Evolutionary conservation across 53 echinoderm and acorn worm genomes (phyloP).

Genomic region (Echinometra lucunter): DNA sequence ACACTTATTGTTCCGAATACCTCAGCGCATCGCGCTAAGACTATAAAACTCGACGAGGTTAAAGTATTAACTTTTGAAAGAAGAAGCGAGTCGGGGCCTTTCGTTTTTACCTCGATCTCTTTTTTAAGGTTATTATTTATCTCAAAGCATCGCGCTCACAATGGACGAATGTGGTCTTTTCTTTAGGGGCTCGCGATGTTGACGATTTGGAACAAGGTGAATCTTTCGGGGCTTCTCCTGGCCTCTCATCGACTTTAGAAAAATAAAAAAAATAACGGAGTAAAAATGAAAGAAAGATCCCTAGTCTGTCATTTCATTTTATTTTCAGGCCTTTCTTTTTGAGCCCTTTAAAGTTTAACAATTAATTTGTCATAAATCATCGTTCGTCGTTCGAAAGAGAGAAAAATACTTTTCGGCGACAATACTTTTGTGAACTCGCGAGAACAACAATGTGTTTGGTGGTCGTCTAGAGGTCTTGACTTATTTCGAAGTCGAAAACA

Average conservation of each 20-base stretch:
- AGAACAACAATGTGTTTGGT: slow-evolving; percentile 16
- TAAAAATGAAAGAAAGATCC: slow-evolving; percentile 1
- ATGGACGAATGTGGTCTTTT: slow-evolving; percentile 59
- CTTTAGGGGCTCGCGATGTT: slow-evolving; percentile 20
- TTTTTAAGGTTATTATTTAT: slow-evolving; percentile 32
- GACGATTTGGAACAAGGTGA: slow-evolving; percentile 22
- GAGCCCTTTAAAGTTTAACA: slow-evolving; percentile 29
- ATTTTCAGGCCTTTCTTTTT: neutral
- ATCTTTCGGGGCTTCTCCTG: slow-evolving; percentile 31
- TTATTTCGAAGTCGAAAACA: neutral
- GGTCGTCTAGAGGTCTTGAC: neutral
- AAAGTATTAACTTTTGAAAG: slow-evolving; percentile 64
- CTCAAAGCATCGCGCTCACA: slow-evolving; percentile 34
- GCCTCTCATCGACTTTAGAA: neutral
- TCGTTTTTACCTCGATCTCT: slow-evolving; percentile 50
- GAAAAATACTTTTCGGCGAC: slow-evolving; percentile 21
- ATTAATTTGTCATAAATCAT: slow-evolving; percentile 28
- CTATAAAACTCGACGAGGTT: slow-evolving; percentile 69
- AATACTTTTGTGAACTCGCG: slow-evolving; percentile 10
- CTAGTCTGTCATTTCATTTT: slow-evolving; percentile 48
- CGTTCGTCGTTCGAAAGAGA: slow-evolving; percentile 8
- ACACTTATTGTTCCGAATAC: slow-evolving; percentile 61
- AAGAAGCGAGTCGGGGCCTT: slow-evolving; percentile 51
- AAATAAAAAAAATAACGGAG: neutral
- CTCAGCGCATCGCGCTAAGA: slow-evolving; percentile 67